phyloP scores from a whole-genome alignment of 2,888 invertebrate genomes.

The Andrena haemorrhoa region DNA sequence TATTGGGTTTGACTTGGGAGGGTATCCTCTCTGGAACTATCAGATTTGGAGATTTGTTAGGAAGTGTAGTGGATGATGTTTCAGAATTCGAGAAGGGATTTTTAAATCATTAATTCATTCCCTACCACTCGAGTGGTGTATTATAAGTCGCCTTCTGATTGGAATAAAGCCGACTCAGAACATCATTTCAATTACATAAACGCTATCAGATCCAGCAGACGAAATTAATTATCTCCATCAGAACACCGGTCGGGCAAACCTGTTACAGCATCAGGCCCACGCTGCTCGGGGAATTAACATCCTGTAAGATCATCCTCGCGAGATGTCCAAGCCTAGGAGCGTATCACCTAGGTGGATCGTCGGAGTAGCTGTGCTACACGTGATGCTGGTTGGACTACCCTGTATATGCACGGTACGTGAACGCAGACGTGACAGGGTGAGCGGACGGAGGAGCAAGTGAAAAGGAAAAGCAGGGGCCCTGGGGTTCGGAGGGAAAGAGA shows the following conservation, averaged over 20 bases:
- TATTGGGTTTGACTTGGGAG: no score
- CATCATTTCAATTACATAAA: no score
- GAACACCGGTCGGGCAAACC: background rate
- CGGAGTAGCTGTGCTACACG: background rate
- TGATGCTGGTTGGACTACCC: slow-evolving; percentile 29
- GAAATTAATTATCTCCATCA: slow-evolving; percentile 14
- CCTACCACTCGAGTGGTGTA: no score
- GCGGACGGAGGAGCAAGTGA: slow-evolving; percentile 63
- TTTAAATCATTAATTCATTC: no score
- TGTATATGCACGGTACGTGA: slow-evolving; percentile 33
- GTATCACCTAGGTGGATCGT: background rate
- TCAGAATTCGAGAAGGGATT: no score
- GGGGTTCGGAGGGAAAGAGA: slow-evolving; percentile 64
- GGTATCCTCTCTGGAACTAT: no score
- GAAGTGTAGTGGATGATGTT: no score
- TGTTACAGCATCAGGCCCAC: slow-evolving; percentile 2
- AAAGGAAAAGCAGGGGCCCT: slow-evolving; percentile 55
- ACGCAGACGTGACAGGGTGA: slow-evolving; percentile 53
- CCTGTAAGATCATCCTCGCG: background rate
- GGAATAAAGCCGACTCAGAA: no score
- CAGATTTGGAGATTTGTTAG: no score
- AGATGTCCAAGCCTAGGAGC: background rate
- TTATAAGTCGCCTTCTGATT: no score
- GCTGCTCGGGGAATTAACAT: background rate
- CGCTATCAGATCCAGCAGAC: background rate